phyloP scores from a whole-genome alignment of 2,113 vertebrate genomes.

The Chrysemys picta region DNA sequence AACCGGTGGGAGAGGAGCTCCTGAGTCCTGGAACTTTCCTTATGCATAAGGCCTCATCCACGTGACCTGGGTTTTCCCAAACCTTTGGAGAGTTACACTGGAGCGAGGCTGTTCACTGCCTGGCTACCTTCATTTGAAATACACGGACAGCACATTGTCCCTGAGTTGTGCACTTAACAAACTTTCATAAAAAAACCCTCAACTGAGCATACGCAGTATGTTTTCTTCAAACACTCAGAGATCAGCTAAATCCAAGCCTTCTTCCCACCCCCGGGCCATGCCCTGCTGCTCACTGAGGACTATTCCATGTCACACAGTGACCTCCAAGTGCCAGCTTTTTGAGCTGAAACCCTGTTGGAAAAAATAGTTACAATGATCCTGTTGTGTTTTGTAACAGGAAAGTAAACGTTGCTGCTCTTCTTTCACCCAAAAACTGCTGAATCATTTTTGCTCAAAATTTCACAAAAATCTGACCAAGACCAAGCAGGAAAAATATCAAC shows the following conservation, averaged over 20 bases:
- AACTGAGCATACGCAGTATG: background rate
- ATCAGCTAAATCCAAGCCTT: background rate
- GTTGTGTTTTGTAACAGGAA: fast-evolving
- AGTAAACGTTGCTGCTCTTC: background rate
- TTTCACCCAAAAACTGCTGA: background rate
- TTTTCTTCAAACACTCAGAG: background rate
- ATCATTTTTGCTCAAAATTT: background rate
- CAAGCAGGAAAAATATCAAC: fast-evolving
- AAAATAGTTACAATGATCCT: fast-evolving
- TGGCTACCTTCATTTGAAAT: constrained; percentile 24
- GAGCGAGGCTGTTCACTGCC: background rate
- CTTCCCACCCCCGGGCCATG: background rate
- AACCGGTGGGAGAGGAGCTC: background rate
- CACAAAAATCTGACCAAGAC: background rate
- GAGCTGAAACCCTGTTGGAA: background rate
- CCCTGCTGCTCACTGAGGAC: background rate
- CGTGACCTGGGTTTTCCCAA: constrained; percentile 36
- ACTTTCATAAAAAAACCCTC: constrained; percentile 35
- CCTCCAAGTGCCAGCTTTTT: fast-evolving
- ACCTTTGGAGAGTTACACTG: constrained; percentile 41
- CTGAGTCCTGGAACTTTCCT: background rate
- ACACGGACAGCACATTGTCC: background rate
- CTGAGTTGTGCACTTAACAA: constrained; percentile 10
- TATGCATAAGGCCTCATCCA: background rate
- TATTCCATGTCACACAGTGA: background rate